Conservation (phyloP, 2,797 vertebrate genomes). For the Notolabrus celidotus region DNA sequence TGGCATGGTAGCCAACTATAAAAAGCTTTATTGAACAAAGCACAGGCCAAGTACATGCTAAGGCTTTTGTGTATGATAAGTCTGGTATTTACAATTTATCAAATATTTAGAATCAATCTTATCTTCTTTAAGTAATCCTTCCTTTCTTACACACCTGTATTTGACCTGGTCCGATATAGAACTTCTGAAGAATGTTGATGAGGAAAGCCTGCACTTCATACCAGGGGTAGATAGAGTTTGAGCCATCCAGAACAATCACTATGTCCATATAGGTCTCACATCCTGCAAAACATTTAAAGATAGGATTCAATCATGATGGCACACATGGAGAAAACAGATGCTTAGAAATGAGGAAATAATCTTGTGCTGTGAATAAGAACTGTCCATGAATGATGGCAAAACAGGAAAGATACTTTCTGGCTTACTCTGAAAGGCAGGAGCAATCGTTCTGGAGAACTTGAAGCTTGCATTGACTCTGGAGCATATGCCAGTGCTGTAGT, state of each 20-base stretch:
- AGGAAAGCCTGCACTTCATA: constrained; percentile 98
- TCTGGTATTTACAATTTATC: not conserved
- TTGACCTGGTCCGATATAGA: constrained; percentile 96
- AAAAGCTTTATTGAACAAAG: too few relatives aligned
- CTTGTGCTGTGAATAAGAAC: not conserved
- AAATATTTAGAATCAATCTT: not conserved
- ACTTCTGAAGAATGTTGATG: constrained; percentile 98
- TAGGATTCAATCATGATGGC: constrained; percentile 1
- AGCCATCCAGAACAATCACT: constrained; percentile 97
- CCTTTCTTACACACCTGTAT: constrained; percentile 89
- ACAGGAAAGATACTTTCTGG: constrained; percentile 20
- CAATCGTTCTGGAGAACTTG: constrained; percentile 95
- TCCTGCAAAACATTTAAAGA: constrained; percentile 79
- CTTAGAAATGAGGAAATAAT: constrained; percentile 27
- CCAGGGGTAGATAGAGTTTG: constrained; percentile 99
- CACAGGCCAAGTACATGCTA: not conserved
- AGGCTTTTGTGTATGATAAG: not conserved
- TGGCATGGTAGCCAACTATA: too few relatives aligned
- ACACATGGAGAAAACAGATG: constrained; percentile 21
- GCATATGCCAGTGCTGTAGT: constrained; percentile 98
- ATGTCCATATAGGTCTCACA: constrained; percentile 99
- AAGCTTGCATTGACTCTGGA: constrained; percentile 96
- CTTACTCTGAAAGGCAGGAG: constrained; percentile 97
- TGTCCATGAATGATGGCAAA: constrained; percentile 14
- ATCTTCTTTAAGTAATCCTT: not conserved